Conservation (phyloP, 1,140 invertebrate genomes). For the Euwallacea fornicatus region DNA sequence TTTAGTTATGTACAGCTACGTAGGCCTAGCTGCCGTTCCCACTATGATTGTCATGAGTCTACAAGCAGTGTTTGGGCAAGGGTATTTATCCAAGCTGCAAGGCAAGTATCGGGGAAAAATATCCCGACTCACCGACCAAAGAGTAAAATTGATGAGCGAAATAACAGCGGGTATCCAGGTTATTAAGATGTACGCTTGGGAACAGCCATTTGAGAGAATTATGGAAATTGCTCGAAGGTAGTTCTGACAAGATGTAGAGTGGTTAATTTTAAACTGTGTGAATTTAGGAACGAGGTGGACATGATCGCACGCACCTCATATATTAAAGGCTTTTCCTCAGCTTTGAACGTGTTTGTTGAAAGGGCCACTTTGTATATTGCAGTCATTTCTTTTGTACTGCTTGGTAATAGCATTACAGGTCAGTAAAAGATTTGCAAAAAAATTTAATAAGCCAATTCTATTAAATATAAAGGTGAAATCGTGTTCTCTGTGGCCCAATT, state of each 20-base stretch:
- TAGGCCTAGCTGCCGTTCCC: slow-evolving; percentile 61
- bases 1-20: slow-evolving; percentile 70
- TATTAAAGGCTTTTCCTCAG: slow-evolving; percentile 69
- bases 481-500: slow-evolving; percentile 75
- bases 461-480: slow-evolving; percentile 56
- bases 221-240: slow-evolving; percentile 63
- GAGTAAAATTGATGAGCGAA: slow-evolving; percentile 67
- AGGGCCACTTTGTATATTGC: slow-evolving; percentile 71
- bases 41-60: slow-evolving; percentile 63
- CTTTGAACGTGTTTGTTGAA: slow-evolving; percentile 67
- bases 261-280: background rate
- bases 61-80: slow-evolving; percentile 68
- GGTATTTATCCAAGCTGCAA: slow-evolving; percentile 67
- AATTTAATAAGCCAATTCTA: too few species aligned
- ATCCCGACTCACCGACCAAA: slow-evolving; percentile 60
- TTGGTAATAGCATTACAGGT: slow-evolving; percentile 64
- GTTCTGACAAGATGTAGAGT: background rate
- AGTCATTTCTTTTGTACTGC: slow-evolving; percentile 66
- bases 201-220: slow-evolving; percentile 72
- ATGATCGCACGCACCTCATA: slow-evolving; percentile 69
- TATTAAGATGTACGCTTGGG: slow-evolving; percentile 91
- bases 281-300: slow-evolving; percentile 59
- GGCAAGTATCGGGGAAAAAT: slow-evolving; percentile 62
- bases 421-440: background rate
- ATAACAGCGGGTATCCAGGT: slow-evolving; percentile 61